Evolutionary conservation across 1,140 invertebrate species (phyloP), one percentile per base, ranked within the genome.

Genomic region (Hesperophylax magnus): DNA sequence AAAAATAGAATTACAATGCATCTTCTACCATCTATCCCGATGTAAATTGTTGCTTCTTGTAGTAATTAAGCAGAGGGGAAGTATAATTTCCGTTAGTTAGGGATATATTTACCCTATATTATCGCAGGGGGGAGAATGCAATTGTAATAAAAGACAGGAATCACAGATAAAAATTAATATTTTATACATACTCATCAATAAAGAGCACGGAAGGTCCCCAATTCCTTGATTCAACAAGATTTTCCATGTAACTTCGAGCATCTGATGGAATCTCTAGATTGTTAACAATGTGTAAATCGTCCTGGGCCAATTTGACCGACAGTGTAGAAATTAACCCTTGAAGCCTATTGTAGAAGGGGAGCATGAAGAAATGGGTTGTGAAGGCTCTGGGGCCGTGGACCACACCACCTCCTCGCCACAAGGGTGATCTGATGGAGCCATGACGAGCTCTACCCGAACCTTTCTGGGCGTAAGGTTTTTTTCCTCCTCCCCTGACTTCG

Each of bases 181-280:
- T 47, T 14, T 14, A 18, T 39, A 91, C 93, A 92, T 93, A 96
- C 95, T 93, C 94, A 90, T 99, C 97, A 65, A 99, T 92, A 90
- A 99, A 95, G 0, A 99, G 90, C 34, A 98, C 96, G n/a, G 97
- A 98, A 52, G 97, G 94, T 53, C 98, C 98, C 98, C 98, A 99
- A 86, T 95, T 93, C 85, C 98, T 93, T 72, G 92, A 89, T 83
- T 96, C 94, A 20, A 96, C 93, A 24, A 99, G 88, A 84, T 98
- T 93, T 84, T 93, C 88, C 2, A 99, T 88, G 86, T 93, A 98
- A 85, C 93, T 89, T 6, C 94, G 91, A 85, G 98, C 95, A 61
- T 95, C 92, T n/a, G 93, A 92, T 9, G 97, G 96, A 83, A 99
- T 91, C 81, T 98, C 94, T 17, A 99, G 90, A 86, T 94, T 92